Evolutionary conservation across 2,797 vertebrate species (phyloP).

Genomic region (Fringilla coelebs): DNA sequence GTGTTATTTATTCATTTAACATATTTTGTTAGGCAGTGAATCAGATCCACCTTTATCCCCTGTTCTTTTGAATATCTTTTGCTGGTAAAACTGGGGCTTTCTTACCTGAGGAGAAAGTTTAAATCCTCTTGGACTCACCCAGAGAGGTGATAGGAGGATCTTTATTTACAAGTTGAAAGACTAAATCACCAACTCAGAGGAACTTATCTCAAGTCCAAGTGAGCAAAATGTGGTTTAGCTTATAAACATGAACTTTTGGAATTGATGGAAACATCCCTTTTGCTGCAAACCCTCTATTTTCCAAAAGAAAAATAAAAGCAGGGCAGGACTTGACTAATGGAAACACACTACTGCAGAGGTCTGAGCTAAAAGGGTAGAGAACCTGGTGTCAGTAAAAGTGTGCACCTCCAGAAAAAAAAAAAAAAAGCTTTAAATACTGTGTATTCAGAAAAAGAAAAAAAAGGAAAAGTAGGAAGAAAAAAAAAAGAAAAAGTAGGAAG

Average conservation of each 20-base stretch:
- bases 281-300: not conserved
- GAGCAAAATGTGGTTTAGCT: not conserved
- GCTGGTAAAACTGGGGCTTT: not conserved
- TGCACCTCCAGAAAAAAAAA: not conserved
- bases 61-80: not conserved
- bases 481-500: not conserved
- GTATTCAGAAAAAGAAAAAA: not conserved
- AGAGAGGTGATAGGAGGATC: not conserved
- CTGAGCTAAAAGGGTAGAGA: not conserved
- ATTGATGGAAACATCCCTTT: not conserved
- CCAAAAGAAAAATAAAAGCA: not conserved
- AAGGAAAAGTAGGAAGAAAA: not conserved
- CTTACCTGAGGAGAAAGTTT: not conserved
- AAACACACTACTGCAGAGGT: not conserved
- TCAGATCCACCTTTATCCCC: not conserved
- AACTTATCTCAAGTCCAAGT: not conserved
- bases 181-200: not conserved
- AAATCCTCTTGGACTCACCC: not conserved
- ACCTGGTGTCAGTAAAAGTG: not conserved
- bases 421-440: not conserved
- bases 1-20: not conserved
- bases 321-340: not conserved
- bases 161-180: slow-evolving; percentile 1
- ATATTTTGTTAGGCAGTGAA: not conserved
- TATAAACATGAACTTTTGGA: not conserved